Base-by-base conservation (phyloP, 1,140 invertebrate genomes). In the Thaumetopoea pityocampa region DNA sequence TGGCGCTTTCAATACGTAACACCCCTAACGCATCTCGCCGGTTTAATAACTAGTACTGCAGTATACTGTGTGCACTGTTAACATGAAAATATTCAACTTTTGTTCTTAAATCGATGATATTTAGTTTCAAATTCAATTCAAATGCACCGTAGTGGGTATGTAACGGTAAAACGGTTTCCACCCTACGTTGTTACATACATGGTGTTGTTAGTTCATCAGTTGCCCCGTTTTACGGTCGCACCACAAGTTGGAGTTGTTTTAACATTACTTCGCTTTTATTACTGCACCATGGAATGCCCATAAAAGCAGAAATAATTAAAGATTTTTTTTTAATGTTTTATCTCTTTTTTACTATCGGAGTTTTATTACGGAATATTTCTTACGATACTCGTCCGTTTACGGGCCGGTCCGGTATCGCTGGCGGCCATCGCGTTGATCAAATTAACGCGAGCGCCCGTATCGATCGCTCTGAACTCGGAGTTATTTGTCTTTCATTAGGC, bases 401-500 rank as follows among this genome's bases (percentile, higher is more conserved):
- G 17, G 9, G 16, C 5, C 15, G 18, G 7, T 23, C 15, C 5
- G 4, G 7, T 30, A 46, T 41, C 32, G 29, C 24, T 23, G 23
- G 18, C 28, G 47, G 42, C 37, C 28, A 56, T 50, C 37, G 34
- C 47, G 33, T 51, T 43, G 44, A 54, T 54, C 53, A 68, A 65
- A 59, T 64, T 67, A 62, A 65, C 51, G 49, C 49, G 49, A 60
- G 57, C 55, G 50, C 49, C 49, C 59, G 53, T 65, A 68, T 65
- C 56, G 62, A 68, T 68, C 48, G 49, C 52, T 65, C 55, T 63
- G 65, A 65, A 60, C 59, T 62, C 54, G 19, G 57, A 63, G 55
- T 62, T 68, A 68, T 68, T 68, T 68, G 65, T 68, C 61, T 65
- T 68, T 68, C 65, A 68, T 68, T 65, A 68, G 59, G 38, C 55